Conservation (phyloP, 2,113 vertebrate species). For the Lucifuga dentata region DNA sequence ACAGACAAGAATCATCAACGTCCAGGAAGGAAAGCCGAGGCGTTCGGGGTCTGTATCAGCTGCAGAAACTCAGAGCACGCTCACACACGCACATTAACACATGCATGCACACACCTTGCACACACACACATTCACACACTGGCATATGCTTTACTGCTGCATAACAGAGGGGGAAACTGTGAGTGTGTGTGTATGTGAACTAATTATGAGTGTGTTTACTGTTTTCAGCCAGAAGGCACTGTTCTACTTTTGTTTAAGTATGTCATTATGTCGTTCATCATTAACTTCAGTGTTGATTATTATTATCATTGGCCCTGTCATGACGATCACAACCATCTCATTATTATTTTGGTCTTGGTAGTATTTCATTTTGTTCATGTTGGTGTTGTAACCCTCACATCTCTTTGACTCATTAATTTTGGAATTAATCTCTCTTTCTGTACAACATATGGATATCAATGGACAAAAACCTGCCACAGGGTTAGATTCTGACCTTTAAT, state of each 20-base stretch:
- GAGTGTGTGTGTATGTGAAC: too few relatives aligned
- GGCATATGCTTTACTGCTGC: not conserved
- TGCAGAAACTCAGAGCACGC: slow-evolving; percentile 16
- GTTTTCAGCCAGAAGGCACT: slow-evolving; percentile 53
- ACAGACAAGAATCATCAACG: slow-evolving; percentile 70
- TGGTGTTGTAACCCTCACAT: too few relatives aligned
- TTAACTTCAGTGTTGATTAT: slow-evolving; percentile 67
- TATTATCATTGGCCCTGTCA: slow-evolving; percentile 46
- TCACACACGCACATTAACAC: slow-evolving; percentile 12
- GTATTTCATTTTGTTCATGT: too few relatives aligned
- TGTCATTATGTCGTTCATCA: slow-evolving; percentile 66
- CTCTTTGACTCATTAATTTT: too few relatives aligned
- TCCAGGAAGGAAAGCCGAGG: slow-evolving; percentile 35
- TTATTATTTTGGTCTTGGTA: too few relatives aligned
- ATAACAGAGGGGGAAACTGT: slow-evolving; percentile 13
- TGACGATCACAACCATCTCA: slow-evolving; percentile 21
- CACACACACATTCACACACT: slow-evolving; percentile 20
- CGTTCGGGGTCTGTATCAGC: slow-evolving; percentile 46
- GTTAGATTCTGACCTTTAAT: too few relatives aligned
- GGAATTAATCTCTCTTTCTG: too few relatives aligned
- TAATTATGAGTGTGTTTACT: slow-evolving; percentile 44
- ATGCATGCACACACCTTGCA: slow-evolving; percentile 23
- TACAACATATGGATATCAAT: too few relatives aligned
- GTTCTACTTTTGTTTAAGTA: slow-evolving; percentile 62
- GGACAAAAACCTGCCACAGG: too few relatives aligned